phyloP scores from a whole-genome alignment of 2,113 vertebrate genomes.

The Clarias gariepinus region DNA sequence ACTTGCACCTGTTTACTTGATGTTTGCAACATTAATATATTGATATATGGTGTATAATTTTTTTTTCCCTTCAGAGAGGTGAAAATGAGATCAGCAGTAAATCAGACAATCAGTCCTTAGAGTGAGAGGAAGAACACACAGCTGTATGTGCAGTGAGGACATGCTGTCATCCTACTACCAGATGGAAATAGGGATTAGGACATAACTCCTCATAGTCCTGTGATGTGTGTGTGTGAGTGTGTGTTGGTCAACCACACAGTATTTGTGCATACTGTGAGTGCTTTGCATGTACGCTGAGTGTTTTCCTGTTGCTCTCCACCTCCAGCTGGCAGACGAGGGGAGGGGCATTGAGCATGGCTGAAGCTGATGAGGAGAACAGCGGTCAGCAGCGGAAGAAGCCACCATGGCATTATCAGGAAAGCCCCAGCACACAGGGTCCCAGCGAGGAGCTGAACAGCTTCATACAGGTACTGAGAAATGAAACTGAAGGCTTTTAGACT shows the following conservation, averaged over 20 bases:
- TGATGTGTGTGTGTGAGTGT: background rate
- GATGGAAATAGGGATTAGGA: constrained; percentile 36
- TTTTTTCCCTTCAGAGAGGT: background rate
- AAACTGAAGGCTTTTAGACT: background rate
- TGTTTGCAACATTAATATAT: background rate
- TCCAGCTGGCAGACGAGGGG: constrained; percentile 68
- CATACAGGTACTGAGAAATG: constrained; percentile 71
- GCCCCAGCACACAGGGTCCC: constrained; percentile 69
- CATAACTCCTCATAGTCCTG: constrained; percentile 24
- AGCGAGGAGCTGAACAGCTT: constrained; percentile 72
- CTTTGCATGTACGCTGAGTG: background rate
- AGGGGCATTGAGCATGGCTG: constrained; percentile 74
- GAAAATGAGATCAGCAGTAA: constrained; percentile 7
- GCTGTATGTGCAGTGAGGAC: background rate
- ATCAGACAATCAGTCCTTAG: background rate
- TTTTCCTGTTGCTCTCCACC: constrained; percentile 42
- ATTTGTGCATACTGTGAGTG: constrained; percentile 18
- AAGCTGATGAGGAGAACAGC: constrained; percentile 72
- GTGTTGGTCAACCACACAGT: constrained; percentile 18
- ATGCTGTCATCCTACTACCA: constrained; percentile 7
- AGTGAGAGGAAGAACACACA: background rate
- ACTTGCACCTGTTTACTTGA: background rate
- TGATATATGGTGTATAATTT: background rate
- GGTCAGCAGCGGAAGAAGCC: constrained; percentile 91
- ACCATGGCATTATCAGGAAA: constrained; percentile 89